phyloP scores from a whole-genome alignment of 64 coral and sea anemone species.

The Pocillopora damicornis region DNA sequence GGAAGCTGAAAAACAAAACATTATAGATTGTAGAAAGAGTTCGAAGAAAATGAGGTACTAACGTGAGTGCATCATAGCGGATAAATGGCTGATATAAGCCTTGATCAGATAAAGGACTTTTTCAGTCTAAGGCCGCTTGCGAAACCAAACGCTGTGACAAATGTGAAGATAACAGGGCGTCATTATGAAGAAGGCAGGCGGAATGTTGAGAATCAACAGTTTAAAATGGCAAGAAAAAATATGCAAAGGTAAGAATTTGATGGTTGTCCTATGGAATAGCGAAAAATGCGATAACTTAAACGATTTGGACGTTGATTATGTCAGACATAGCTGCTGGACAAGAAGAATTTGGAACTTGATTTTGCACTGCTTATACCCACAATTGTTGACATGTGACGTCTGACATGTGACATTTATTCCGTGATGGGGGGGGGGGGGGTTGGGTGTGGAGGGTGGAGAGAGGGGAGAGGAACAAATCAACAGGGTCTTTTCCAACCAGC shows the following conservation, averaged over 20 bases:
- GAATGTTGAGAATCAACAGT: conserved; percentile 35
- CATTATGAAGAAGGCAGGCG: conserved; percentile 16
- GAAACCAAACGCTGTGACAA: conserved; percentile 26
- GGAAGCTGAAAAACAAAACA: neutral
- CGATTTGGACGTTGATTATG: no score
- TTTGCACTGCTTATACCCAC: no score
- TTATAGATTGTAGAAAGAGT: neutral
- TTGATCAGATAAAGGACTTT: conserved; percentile 70
- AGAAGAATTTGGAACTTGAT: no score
- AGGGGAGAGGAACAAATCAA: no score
- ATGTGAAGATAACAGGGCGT: conserved; percentile 53
- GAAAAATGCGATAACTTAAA: neutral
- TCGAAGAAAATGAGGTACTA: neutral
- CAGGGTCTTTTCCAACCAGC: no score
- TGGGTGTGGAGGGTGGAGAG: neutral
- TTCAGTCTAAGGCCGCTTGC: conserved; percentile 56
- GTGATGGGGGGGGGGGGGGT: no score
- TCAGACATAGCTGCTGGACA: no score
- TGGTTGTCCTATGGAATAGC: neutral
- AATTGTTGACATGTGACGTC: no score
- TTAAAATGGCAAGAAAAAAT: conserved; percentile 69
- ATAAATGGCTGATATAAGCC: conserved; percentile 72
- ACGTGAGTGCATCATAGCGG: neutral
- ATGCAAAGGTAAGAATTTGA: conserved; percentile 42
- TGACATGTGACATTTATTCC: no score